A percentile compares a stretch with the other conserved stretches of the same genome.
Evolutionary conservation across 2,797 vertebrate genomes (phyloP).

Genomic region (Gouania willdenowi): DNA sequence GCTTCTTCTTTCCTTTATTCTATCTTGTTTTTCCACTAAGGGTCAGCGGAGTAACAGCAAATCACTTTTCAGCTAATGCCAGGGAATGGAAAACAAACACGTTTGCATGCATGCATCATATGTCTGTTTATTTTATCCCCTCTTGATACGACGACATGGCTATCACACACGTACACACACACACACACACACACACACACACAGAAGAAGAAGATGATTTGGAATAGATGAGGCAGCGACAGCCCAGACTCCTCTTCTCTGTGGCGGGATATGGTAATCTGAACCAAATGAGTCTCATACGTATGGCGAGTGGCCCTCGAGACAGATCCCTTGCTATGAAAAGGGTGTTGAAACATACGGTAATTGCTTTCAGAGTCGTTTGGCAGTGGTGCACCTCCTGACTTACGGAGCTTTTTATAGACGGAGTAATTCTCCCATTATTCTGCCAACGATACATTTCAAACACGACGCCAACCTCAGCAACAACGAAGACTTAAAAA

Average conservation of each 20-base stretch:
- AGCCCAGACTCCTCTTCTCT: constrained; percentile 35
- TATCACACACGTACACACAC: constrained; percentile 7
- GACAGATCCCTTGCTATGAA: constrained; percentile 60
- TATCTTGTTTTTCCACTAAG: constrained; percentile 33
- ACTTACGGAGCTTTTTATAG: constrained; percentile 62
- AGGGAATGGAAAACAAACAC: constrained; percentile 36
- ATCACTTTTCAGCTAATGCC: constrained; percentile 7
- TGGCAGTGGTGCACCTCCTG: constrained; percentile 57
- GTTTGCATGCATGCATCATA: constrained; percentile 13
- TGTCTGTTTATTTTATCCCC: constrained; percentile 13
- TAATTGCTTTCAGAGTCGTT: constrained; percentile 73
- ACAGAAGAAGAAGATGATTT: constrained; percentile 21
- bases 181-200: not conserved
- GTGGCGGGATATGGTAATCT: constrained; percentile 63
- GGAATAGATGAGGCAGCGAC: constrained; percentile 48
- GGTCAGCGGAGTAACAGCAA: constrained; percentile 30
- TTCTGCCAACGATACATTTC: constrained; percentile 51
- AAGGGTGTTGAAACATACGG: constrained; percentile 69
- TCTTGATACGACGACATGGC: constrained; percentile 35
- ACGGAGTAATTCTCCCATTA: constrained; percentile 59
- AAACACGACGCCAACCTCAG: constrained; percentile 22
- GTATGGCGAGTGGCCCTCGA: constrained; percentile 56
- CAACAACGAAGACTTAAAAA: constrained; percentile 17
- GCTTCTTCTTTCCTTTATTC: constrained; percentile 16
- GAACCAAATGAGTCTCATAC: constrained; percentile 64